Conservation (phyloP, 2,888 invertebrate species). For the Pycnomerus fuliginosus region DNA sequence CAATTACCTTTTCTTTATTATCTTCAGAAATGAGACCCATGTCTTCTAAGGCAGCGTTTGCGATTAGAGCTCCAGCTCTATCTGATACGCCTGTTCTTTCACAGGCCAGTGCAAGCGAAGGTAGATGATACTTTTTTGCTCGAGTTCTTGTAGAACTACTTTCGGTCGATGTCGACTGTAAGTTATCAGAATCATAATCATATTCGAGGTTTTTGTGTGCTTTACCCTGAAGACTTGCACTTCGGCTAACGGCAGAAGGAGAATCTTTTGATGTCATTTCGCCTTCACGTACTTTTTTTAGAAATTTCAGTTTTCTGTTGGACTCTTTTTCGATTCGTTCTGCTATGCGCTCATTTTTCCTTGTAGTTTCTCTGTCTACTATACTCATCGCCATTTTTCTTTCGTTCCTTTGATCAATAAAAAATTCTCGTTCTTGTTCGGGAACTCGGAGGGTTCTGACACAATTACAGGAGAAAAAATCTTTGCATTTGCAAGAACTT, state of each 20-base stretch:
- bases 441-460: not conserved
- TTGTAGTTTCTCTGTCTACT: not conserved
- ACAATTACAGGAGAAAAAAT: slow-evolving; percentile 1
- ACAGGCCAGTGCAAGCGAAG: slow-evolving; percentile 16
- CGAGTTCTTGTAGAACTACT: not conserved
- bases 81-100: slow-evolving; percentile 22
- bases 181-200: slow-evolving; percentile 1
- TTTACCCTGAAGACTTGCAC: not conserved
- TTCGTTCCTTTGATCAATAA: not conserved
- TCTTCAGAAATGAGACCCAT: slow-evolving; percentile 15
- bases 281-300: not conserved
- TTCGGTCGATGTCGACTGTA: not conserved
- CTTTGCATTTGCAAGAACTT: slow-evolving; percentile 1
- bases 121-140: slow-evolving; percentile 4
- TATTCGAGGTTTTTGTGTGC: not conserved
- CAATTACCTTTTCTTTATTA: slow-evolving; percentile 9
- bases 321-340: not conserved
- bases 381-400: not conserved
- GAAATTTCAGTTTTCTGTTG: not conserved
- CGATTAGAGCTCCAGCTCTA: slow-evolving; percentile 22
- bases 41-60: slow-evolving; percentile 18
- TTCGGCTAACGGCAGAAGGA: not conserved
- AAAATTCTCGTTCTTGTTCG: slow-evolving; percentile 1
- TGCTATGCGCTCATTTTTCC: not conserved
- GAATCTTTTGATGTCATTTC: not conserved